Percentiles rank a stretch among this genome's conserved stretches.
phyloP scores from a whole-genome alignment of 2,797 vertebrate species.

The Macrochelys suwanniensis region DNA sequence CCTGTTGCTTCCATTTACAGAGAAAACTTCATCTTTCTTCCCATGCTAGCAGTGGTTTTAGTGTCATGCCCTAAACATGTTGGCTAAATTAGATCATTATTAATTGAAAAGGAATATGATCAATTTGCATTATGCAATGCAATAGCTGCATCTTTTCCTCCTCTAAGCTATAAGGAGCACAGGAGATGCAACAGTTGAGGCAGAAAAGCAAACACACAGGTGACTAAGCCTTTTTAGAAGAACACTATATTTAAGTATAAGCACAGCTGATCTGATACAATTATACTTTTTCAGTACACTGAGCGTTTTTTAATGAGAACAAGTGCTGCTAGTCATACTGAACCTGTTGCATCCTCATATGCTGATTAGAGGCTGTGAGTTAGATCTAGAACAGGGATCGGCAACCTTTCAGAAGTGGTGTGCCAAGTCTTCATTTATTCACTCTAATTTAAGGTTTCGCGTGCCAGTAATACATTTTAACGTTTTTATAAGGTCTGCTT shows the following conservation, averaged over 20 bases:
- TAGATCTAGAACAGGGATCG: background rate
- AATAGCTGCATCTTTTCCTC: too few relatives aligned
- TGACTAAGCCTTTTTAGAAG: background rate
- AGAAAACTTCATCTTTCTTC: background rate
- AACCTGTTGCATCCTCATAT: background rate
- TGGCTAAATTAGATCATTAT: background rate
- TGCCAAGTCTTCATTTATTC: too few relatives aligned
- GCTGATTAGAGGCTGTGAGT: background rate
- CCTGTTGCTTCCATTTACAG: conserved; percentile 7
- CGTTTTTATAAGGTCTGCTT: too few relatives aligned
- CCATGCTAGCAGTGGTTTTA: background rate
- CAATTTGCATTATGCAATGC: too few relatives aligned
- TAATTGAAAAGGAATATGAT: background rate
- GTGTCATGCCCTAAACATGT: background rate
- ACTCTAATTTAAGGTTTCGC: too few relatives aligned
- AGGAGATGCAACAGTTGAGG: background rate
- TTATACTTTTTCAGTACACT: background rate
- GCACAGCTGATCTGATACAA: background rate
- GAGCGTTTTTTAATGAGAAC: background rate
- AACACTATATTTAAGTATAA: background rate
- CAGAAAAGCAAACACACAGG: background rate
- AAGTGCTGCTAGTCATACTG: background rate
- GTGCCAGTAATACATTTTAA: too few relatives aligned
- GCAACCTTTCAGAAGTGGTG: too few relatives aligned
- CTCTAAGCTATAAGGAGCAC: background rate